These are phyloP conservation scores for Oxytorus armatus DNA, from an alignment of 2,888 invertebrate genomes.

Conservation along the genomic window DNA sequence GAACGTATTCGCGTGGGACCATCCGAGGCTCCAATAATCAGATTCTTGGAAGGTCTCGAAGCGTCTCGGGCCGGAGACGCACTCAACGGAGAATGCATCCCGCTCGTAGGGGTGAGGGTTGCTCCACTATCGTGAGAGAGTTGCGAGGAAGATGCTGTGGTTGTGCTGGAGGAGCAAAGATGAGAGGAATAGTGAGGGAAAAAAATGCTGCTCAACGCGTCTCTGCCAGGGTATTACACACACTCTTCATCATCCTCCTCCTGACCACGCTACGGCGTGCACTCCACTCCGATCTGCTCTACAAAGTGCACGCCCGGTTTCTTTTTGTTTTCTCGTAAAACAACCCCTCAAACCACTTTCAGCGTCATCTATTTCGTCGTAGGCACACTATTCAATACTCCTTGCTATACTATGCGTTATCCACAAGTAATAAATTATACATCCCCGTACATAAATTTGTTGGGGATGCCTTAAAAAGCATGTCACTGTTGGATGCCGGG, in stretches of 20 bases:
- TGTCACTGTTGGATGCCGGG: too few relatives aligned
- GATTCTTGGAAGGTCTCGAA: constrained; percentile 76
- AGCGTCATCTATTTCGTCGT: constrained; percentile 39
- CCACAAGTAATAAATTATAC: constrained; percentile 22
- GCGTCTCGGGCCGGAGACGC: constrained; percentile 33
- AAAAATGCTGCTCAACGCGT: constrained; percentile 37
- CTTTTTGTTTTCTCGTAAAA: constrained; percentile 44
- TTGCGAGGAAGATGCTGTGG: constrained; percentile 20
- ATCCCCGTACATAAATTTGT: too few relatives aligned
- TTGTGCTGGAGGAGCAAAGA: constrained; percentile 3
- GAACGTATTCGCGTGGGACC: constrained; percentile 65
- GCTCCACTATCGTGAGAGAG: not conserved
- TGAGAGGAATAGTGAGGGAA: not conserved
- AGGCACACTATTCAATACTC: constrained; percentile 9
- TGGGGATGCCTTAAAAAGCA: too few relatives aligned
- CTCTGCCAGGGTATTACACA: constrained; percentile 49
- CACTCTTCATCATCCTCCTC: constrained; percentile 3
- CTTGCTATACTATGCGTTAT: constrained; percentile 27
- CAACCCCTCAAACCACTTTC: constrained; percentile 18
- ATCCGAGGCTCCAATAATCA: constrained; percentile 79
- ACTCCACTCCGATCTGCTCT: constrained; percentile 38
- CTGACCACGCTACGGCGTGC: constrained; percentile 12
- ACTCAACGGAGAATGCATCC: constrained; percentile 54
- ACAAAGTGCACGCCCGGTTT: constrained; percentile 38
- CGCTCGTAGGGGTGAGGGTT: constrained; percentile 2